These are phyloP conservation scores for Rhinoraja longicauda DNA, from an alignment of 2,797 vertebrate species.

Conservation along the genomic window DNA sequence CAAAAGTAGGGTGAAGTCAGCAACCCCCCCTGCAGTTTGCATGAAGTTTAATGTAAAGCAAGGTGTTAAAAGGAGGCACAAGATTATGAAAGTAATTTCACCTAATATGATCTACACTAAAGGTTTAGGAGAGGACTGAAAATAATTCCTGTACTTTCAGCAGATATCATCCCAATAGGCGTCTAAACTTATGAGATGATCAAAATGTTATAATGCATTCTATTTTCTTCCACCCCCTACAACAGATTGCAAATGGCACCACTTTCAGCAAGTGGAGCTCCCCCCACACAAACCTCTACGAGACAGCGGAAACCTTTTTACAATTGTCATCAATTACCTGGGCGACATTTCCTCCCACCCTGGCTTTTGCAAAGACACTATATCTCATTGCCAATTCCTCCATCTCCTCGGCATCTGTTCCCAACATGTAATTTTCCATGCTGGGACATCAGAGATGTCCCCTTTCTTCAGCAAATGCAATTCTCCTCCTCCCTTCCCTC, in stretches of 20 bases:
- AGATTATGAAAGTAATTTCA: not conserved
- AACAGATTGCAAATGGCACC: not conserved
- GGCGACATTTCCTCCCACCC: no score
- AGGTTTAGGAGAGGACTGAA: not conserved
- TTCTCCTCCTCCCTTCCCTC: no score
- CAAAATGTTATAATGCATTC: not conserved
- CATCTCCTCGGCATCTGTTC: no score
- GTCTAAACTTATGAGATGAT: not conserved
- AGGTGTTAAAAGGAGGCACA: not conserved
- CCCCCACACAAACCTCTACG: not conserved
- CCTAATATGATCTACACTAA: not conserved
- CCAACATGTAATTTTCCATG: no score
- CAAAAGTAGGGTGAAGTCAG: not conserved
- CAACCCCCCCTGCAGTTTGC: not conserved
- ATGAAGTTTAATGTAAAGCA: not conserved
- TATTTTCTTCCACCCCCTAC: not conserved
- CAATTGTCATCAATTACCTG: not conserved
- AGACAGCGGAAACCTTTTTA: not conserved
- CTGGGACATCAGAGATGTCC: no score
- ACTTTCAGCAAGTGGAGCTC: not conserved
- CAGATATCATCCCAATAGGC: no score
- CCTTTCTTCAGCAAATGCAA: no score
- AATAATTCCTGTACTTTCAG: no score
- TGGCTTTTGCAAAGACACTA: no score
- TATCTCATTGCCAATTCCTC: no score